Conservation (phyloP, 2,888 invertebrate genomes). For the Herminia tarsipennalis region DNA sequence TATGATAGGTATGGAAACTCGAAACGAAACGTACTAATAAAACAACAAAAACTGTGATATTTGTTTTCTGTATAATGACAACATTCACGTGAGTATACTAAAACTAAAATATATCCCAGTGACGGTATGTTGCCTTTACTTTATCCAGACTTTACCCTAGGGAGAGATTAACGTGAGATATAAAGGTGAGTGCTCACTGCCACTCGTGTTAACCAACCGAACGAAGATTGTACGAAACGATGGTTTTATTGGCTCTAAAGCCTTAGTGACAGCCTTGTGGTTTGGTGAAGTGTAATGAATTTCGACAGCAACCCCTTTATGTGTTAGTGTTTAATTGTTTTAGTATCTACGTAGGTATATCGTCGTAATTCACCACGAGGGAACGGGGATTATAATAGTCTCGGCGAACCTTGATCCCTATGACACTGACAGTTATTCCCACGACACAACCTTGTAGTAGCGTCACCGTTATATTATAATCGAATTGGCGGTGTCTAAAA, state of each 20-base stretch:
- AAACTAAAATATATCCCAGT: conserved; percentile 32
- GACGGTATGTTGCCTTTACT: conserved; percentile 27
- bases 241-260: conserved; percentile 54
- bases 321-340: conserved; percentile 19
- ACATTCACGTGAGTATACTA: conserved; percentile 16
- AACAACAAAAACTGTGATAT: no score
- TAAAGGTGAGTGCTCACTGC: conserved; percentile 45
- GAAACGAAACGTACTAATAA: no score
- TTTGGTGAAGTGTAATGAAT: conserved; percentile 53
- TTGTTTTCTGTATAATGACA: no score
- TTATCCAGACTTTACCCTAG: conserved; percentile 37
- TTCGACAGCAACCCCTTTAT: conserved; percentile 31
- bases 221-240: no score
- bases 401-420: no score
- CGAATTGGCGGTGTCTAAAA: no score
- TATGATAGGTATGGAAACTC: no score
- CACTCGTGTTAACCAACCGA: conserved; percentile 35
- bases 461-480: no score
- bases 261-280: conserved; percentile 49
- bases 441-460: no score
- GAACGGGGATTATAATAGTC: no score
- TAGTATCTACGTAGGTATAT: conserved; percentile 18
- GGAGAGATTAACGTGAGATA: conserved; percentile 44
- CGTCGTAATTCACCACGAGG: background rate
- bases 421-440: no score